Evolutionary conservation across 2,888 invertebrate genomes (phyloP), one percentile per base, ranked within the genome.

Genomic region (Nemotelus nigrinus): DNA sequence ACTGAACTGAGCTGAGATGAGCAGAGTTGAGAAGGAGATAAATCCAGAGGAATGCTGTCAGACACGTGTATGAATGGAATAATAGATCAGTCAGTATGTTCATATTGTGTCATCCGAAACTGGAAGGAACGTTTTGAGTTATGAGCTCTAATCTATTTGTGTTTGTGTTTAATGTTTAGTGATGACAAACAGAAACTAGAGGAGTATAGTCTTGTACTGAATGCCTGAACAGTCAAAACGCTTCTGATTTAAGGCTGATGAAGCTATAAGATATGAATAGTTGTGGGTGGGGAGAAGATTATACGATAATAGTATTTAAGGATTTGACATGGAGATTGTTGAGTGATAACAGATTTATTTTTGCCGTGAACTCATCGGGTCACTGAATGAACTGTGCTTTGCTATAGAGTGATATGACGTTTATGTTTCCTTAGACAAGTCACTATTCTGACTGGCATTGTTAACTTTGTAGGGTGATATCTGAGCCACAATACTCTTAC

Each of bases 121-220:
- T 60, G 41, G 10, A n/a, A 58, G 58, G 72, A 72, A 25, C 58
- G 47, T 58, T 72, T 58, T 72, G 72, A 72, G 58, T 72, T 72
- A 72, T 72, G 72, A 47, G 72, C 53, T 25, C 72, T 72, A 72
- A 72, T 58, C 45, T 58, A 58, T 72, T 72, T 72, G 58, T 58
- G 58, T 72, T 72, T 57, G 58, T 43, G 44, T 72, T 58, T 70
- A 57, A 53, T 70, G 72, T 58, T 72, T 43, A 39, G 57, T 25
- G 47, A 58, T 72, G 58, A 58, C 45, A 58, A 72, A 72, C 72
- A 71, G 55, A 71, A 68, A 72, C 65, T 47, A 10, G 65, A 65
- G 47, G n/a, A 65, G 65, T 65, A 45, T 65, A 25, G 25, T 25
- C 25, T 25, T 25, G 25, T 1, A 25, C 25, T 25, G 25, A 25